A percentile compares a stretch with the other conserved stretches of the same genome.
Conservation (phyloP, 2,888 invertebrate species). For the Hanleya hanleyi region DNA sequence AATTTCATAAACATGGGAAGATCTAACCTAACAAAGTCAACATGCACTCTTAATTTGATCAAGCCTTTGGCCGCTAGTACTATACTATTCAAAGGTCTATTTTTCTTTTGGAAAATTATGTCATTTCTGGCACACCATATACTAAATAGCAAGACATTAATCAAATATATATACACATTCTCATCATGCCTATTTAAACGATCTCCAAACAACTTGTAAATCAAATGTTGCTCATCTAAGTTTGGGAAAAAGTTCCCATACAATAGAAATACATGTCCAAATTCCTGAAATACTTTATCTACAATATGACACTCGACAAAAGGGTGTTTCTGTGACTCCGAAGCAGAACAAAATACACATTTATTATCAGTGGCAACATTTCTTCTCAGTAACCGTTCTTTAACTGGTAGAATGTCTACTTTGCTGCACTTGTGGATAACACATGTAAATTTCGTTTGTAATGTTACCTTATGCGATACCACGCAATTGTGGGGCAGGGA, state of each 20-base stretch:
- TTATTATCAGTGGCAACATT: neutral
- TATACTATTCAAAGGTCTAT: neutral
- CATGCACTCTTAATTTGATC: neutral
- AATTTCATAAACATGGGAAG: neutral
- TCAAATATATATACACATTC: neutral
- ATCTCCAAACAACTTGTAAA: neutral
- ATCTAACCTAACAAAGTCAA: neutral
- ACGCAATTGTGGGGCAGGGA: no score
- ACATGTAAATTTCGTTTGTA: no score
- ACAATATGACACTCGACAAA: conserved; percentile 1
- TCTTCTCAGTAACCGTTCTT: neutral
- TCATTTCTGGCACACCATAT: neutral
- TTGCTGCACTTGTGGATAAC: no score
- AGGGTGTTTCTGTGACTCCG: neutral
- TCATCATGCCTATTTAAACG: neutral
- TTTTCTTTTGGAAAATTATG: neutral
- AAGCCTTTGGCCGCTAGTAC: neutral
- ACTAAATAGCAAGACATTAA: neutral
- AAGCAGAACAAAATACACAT: neutral
- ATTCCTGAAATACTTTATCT: neutral
- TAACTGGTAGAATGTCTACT: no score
- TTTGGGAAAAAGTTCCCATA: neutral
- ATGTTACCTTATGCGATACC: no score
- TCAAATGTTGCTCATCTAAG: neutral
- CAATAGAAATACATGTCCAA: neutral